phyloP scores from a whole-genome alignment of 2,888 invertebrate genomes.

The Microplitis manilae region DNA sequence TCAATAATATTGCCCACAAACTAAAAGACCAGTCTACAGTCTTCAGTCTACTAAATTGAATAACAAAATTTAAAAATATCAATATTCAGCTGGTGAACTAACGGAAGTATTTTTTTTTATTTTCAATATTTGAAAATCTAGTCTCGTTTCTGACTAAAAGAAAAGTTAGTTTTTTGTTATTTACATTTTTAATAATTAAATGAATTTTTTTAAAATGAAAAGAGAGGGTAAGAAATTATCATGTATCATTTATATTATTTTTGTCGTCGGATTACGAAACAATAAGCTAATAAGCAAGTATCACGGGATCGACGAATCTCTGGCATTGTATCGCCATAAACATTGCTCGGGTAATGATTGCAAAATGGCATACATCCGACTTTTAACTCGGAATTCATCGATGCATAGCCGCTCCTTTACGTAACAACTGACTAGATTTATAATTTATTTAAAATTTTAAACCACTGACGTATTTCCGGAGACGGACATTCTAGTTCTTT shows the following conservation, averaged over 20 bases:
- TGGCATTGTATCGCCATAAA: slow-evolving; percentile 59
- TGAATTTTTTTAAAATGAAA: background rate
- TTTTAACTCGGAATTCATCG: slow-evolving; percentile 57
- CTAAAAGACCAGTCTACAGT: no score
- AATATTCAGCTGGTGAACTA: no score
- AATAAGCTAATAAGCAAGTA: slow-evolving; percentile 64
- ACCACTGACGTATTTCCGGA: slow-evolving; percentile 16
- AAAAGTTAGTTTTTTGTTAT: no score
- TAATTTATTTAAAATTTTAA: slow-evolving; percentile 39
- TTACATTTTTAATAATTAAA: background rate
- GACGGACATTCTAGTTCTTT: background rate
- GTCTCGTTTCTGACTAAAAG: no score
- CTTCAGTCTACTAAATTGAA: no score
- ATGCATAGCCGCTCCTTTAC: slow-evolving; percentile 54
- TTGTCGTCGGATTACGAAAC: slow-evolving; percentile 63
- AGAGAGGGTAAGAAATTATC: slow-evolving; percentile 1
- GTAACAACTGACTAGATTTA: slow-evolving; percentile 38
- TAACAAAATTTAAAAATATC: no score
- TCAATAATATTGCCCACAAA: no score
- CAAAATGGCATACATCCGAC: slow-evolving; percentile 71
- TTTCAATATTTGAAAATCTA: no score
- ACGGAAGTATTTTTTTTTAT: no score
- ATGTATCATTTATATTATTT: slow-evolving; percentile 12
- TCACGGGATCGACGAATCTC: slow-evolving; percentile 55
- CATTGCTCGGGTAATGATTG: slow-evolving; percentile 69